Evolutionary conservation across 2,888 invertebrate species (phyloP), one percentile per base, ranked within the genome.

Genomic region (Hypomecis atomaria): DNA sequence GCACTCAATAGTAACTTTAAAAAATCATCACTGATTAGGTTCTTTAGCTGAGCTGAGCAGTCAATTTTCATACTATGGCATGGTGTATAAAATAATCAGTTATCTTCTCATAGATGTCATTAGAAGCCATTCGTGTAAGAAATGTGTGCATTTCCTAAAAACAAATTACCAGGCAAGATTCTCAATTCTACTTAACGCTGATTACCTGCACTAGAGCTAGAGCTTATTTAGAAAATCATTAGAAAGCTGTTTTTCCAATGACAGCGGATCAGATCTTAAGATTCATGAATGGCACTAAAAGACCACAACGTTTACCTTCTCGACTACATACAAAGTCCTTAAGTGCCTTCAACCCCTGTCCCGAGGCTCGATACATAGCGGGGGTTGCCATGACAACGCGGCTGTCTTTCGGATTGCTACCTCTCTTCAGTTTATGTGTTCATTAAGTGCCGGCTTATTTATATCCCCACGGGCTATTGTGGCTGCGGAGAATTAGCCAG

Each of bases 361-460:
- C 47, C 52, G 49, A 60, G 52, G 56, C 57, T 55, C 60, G 48
- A 59, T 58, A 59, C 57, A 62, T 59, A 58, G 62, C 62, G 67
- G 62, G 68, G 67, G 85, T 86, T 78, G 79, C 77, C 85, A 86
- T 88, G 74, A 73, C 78, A 82, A 89, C 87, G 70, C 70, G 76
- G 68, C 68, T 77, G 80, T 82, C 81, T 81, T 78, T 73, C 78
- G 79, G 81, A 79, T 77, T 78, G 77, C 75, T 81, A 81, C 81
- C 84, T 84, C 81, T 83, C 86, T 85, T 81, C 83, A 83, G 85
- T 89, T 86, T 87, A 88, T 87, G 87, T 88, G 88, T 89, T 89
- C 89, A 89, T 89, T 90, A 90, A 90, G 88, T 84, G 79, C 81
- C 84, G 79, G 82, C 81, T 86, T 90, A 88, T 88, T 90, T 89